Evolutionary conservation across 2,797 vertebrate species (phyloP).

Genomic region (Pithecia hirsuta): DNA sequence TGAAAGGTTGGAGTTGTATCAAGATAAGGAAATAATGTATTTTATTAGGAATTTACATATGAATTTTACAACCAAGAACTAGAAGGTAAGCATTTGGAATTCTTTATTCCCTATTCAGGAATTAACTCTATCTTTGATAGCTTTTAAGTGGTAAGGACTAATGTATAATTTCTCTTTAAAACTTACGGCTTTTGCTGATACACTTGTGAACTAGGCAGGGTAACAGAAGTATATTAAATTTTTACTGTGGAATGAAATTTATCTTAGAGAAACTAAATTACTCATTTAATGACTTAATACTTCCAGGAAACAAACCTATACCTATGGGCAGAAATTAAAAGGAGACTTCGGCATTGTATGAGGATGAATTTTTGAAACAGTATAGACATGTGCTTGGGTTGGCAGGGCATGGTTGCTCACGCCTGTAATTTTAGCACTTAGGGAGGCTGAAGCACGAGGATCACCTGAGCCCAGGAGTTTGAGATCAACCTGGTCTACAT

Average conservation of each 20-base stretch:
- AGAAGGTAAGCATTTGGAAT: conserved; percentile 9
- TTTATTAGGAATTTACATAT: neutral
- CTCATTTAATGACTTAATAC: neutral
- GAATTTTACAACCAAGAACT: conserved; percentile 8
- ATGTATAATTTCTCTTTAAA: neutral
- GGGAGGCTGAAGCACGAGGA: neutral
- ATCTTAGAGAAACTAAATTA: neutral
- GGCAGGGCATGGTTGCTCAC: neutral
- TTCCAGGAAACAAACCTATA: neutral
- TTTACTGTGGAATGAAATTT: neutral
- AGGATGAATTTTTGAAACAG: neutral
- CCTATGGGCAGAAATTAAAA: neutral
- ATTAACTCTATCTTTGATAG: neutral
- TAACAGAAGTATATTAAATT: neutral
- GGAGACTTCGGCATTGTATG: neutral
- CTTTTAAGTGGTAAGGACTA: neutral
- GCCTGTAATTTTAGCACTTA: neutral
- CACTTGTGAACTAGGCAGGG: neutral
- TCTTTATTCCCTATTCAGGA: neutral
- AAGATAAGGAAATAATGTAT: neutral
- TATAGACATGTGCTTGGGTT: neutral
- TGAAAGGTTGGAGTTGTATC: neutral
- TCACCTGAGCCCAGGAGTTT: too few species aligned
- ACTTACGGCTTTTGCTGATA: neutral
- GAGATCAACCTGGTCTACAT: too few species aligned